A percentile compares a stretch with the other conserved stretches of the same genome.
These are phyloP conservation scores for Leucoraja erinaceus DNA, from an alignment of 2,113 vertebrate species.

Conservation along the genomic window DNA sequence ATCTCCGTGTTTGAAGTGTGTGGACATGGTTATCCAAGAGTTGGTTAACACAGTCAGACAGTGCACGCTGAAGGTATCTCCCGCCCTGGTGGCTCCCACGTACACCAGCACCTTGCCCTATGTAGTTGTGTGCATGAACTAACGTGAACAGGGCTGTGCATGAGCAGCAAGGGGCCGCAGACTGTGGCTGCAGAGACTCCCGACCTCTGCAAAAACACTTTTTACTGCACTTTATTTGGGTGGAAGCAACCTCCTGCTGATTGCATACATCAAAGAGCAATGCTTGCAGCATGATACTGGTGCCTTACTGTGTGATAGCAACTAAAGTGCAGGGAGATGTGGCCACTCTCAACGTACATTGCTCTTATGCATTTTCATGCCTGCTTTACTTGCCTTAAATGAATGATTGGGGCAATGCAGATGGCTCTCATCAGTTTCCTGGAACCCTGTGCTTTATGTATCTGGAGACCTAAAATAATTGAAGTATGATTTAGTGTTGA, in stretches of 20 bases:
- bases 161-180: neutral
- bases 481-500: neutral
- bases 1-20: conserved; percentile 91
- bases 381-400: neutral
- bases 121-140: conserved; percentile 23
- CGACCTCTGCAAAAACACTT: neutral
- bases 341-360: no score
- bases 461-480: neutral
- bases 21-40: conserved; percentile 90
- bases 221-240: neutral
- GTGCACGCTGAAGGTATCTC: conserved; percentile 81
- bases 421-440: neutral
- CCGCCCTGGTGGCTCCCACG: neutral
- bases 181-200: neutral
- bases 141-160: conserved; percentile 8
- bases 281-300: neutral
- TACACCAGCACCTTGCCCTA: neutral
- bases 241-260: neutral
- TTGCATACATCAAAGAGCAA: neutral
- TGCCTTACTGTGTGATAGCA: neutral
- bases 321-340: neutral
- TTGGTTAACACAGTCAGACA: conserved; percentile 84
- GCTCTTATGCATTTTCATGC: no score
- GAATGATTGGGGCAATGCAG: neutral
- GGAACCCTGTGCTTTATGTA: neutral